These are phyloP conservation scores for Prionailurus bengalensis DNA, from an alignment of 2,113 vertebrate species.

Conservation along the genomic window DNA sequence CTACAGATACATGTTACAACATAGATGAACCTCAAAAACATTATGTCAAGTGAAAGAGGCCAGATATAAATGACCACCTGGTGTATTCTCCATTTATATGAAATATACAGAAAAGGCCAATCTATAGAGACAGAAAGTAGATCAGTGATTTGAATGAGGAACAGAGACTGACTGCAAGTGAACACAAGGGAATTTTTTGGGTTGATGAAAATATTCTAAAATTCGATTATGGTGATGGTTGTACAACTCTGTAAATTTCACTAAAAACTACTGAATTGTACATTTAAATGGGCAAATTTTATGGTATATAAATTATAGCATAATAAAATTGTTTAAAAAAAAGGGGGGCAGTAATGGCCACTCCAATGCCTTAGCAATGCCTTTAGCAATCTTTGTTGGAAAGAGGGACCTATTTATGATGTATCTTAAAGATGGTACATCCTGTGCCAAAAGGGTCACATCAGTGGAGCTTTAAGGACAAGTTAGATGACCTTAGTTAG, in stretches of 20 bases:
- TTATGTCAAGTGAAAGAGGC: conserved; percentile 11
- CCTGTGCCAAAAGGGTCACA: background rate
- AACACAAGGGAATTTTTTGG: background rate
- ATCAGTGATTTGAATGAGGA: background rate
- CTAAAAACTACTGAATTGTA: conserved; percentile 4
- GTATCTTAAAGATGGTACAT: background rate
- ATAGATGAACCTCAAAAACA: conserved; percentile 9
- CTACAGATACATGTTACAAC: background rate
- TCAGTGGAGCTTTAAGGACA: background rate
- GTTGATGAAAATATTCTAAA: conserved; percentile 49
- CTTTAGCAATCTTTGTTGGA: background rate
- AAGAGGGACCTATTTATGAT: conserved; percentile 1
- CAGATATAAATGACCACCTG: conserved; percentile 14
- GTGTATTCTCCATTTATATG: background rate
- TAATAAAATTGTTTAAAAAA: background rate
- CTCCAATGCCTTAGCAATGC: background rate
- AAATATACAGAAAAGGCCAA: conserved; percentile 35
- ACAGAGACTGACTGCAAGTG: background rate
- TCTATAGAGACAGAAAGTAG: background rate
- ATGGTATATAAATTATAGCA: background rate
- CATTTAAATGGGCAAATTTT: background rate
- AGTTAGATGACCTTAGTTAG: background rate
- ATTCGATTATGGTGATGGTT: background rate
- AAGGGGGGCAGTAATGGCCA: background rate
- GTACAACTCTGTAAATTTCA: background rate